Base-by-base conservation (phyloP, 2,888 invertebrate species). In the Hipparchia semele region DNA sequence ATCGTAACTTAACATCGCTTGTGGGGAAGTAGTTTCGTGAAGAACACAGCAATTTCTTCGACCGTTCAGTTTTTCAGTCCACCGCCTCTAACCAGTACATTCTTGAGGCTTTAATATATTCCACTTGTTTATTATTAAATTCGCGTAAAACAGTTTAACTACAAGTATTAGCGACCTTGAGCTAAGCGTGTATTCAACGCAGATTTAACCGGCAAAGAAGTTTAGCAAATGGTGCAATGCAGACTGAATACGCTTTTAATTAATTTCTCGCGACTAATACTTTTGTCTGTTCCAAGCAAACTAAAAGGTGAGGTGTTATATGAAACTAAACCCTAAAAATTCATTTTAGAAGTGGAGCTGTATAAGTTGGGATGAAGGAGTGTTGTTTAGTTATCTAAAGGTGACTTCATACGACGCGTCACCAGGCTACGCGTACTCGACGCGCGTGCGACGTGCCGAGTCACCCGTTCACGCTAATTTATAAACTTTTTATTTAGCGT, bases 211-310 rank as follows among this genome's bases (percentile, higher is more conserved):
- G 71, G 68, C 59, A 59, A 68, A 58, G 49, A 68, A 68, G 46
- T 59, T 68, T 51, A 59, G 59, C 75, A 74, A 74, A 74, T 74
- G 75, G 74, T 74, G 72, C 68, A 76, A 74, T 74, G 75, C 74
- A 74, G 72, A 74, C 68, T 73, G 73, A 70, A 73, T 73, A 74
- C 72, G 69, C 71, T 72, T 75, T 69, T 74, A 76, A 77, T 77
- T 77, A 77, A 76, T 76, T 71, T 76, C 72, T 71, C 70, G 70
- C 71, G 73, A 76, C 73, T 72, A 76, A 75, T 70, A 75, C 76
- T 75, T 75, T 71, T 69, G 72, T 75, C 73, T 75, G 72, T 72
- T 75, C 60, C 62, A 72, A 62, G 66, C 56, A 56, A 70, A 74
- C 56, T 45, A 68, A 74, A 73, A 61, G 54, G 45, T 68, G 13